Evolutionary conservation across 2,113 vertebrate genomes (phyloP).

Genomic region (Pogona vitticeps): DNA sequence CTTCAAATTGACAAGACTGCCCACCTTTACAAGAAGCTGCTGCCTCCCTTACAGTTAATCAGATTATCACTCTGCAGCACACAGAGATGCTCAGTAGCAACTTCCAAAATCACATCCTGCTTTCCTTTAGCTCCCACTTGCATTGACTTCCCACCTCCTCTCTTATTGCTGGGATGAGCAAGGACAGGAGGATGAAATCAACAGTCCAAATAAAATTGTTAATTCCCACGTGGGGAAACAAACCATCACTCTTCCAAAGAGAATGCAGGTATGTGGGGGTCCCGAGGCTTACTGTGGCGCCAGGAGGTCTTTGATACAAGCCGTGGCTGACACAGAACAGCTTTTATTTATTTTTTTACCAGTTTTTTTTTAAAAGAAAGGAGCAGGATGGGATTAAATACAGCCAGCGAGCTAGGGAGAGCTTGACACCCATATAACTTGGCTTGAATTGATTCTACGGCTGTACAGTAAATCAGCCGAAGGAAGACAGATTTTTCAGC

Average conservation of each 20-base stretch:
- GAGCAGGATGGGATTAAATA: slow-evolving; percentile 14
- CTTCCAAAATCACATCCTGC: rapidly evolving
- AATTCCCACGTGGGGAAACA: background rate
- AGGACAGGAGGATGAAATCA: background rate
- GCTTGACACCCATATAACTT: slow-evolving; percentile 15
- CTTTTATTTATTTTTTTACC: background rate
- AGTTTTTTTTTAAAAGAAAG: background rate
- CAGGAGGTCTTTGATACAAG: background rate
- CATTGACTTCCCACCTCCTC: background rate
- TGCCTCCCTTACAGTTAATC: background rate
- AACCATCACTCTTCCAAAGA: background rate
- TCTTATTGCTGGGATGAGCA: background rate
- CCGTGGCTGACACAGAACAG: background rate
- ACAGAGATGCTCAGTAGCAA: background rate
- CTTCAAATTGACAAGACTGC: background rate
- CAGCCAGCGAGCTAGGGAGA: rapidly evolving
- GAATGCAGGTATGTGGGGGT: background rate
- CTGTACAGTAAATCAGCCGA: slow-evolving; percentile 16
- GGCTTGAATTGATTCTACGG: slow-evolving; percentile 33
- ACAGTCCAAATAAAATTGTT: background rate
- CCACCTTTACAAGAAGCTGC: background rate
- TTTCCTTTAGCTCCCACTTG: rapidly evolving
- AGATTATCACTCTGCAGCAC: background rate
- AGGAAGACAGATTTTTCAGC: slow-evolving; percentile 5
- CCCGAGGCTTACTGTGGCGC: rapidly evolving